phyloP scores from a whole-genome alignment of 2,113 vertebrate genomes.

The Phalacrocorax aristotelis region DNA sequence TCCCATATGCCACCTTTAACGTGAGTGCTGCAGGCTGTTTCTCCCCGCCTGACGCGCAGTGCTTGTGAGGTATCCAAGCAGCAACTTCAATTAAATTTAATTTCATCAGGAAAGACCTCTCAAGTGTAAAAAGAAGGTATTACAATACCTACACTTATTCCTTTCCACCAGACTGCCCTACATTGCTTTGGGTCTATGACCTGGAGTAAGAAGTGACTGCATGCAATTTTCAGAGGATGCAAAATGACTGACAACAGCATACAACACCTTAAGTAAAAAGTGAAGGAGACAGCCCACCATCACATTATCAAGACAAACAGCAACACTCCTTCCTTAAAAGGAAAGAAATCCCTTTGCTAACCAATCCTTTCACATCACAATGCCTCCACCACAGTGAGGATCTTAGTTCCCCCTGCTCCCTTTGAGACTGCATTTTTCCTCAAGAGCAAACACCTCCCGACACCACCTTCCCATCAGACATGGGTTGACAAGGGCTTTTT shows the following conservation, averaged over 20 bases:
- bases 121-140: slow-evolving; percentile 33
- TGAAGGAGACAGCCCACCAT: background rate
- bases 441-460: background rate
- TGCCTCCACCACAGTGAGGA: background rate
- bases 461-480: rapidly evolving
- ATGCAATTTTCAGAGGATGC: background rate
- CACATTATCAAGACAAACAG: background rate
- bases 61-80: background rate
- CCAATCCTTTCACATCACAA: background rate
- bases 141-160: slow-evolving; percentile 6
- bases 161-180: slow-evolving; percentile 21
- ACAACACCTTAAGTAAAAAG: background rate
- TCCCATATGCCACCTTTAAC: background rate
- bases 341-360: background rate
- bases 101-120: slow-evolving; percentile 25
- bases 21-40: background rate
- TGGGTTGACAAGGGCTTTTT: background rate
- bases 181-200: background rate
- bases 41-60: background rate
- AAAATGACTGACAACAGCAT: background rate
- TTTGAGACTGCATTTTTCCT: background rate
- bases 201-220: background rate
- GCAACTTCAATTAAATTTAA: slow-evolving; percentile 36
- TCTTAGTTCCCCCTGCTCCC: background rate
- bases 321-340: background rate